Evolutionary conservation across 1,140 invertebrate genomes (phyloP).

Genomic region (Heliconius hermathena): DNA sequence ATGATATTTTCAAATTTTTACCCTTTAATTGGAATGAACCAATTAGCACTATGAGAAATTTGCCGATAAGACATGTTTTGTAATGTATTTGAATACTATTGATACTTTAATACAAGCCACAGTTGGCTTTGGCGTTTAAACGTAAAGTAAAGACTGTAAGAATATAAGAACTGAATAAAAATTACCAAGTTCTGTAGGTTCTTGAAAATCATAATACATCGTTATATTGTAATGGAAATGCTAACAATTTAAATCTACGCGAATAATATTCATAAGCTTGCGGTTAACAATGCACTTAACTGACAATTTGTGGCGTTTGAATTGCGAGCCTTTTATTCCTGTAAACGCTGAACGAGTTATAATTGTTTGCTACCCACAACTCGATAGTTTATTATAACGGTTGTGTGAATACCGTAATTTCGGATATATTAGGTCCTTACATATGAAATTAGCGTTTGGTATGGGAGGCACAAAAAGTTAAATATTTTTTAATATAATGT

Average conservation of each 20-base stretch:
- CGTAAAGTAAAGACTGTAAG: no score
- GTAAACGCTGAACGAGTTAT: conserved; percentile 13
- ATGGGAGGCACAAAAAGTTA: no score
- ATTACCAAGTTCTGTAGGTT: neutral
- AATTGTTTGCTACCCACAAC: conserved; percentile 12
- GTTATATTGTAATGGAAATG: neutral
- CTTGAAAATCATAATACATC: neutral
- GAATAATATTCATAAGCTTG: conserved; percentile 19
- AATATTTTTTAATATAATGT: no score
- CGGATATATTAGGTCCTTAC: neutral
- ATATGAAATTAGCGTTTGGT: no score
- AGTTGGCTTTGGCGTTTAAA: no score
- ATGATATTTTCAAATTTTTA: no score
- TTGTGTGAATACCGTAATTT: neutral
- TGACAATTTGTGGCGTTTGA: conserved; percentile 25
- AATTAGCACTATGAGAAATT: no score
- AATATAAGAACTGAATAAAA: neutral
- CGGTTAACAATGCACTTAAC: conserved; percentile 18
- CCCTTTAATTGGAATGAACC: no score
- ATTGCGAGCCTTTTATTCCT: conserved; percentile 27
- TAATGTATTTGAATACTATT: no score
- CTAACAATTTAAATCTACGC: neutral
- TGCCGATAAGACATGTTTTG: no score
- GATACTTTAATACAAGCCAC: no score
- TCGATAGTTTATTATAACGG: neutral